phyloP scores from a whole-genome alignment of 2,113 vertebrate genomes.

The Pyrgilauda ruficollis region DNA sequence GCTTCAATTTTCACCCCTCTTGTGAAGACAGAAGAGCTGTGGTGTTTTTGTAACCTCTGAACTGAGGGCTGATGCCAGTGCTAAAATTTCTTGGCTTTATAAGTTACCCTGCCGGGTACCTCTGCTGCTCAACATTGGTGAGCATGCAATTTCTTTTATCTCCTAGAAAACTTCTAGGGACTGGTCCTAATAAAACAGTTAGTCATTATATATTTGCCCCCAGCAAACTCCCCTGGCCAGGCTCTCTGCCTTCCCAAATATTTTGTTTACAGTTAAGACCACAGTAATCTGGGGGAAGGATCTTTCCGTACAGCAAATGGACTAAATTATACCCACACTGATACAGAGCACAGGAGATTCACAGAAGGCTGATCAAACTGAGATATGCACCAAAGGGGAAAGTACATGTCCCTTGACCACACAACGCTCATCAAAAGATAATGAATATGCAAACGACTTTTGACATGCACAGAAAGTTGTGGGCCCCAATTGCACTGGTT shows the following conservation, averaged over 20 bases:
- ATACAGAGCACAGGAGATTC: neutral
- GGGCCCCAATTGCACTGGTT: neutral
- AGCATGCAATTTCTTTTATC: neutral
- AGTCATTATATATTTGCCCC: neutral
- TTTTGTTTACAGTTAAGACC: neutral
- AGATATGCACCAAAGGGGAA: neutral
- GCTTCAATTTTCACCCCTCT: neutral
- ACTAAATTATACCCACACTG: neutral
- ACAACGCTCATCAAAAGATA: neutral
- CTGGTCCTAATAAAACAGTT: neutral
- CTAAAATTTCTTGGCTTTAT: neutral
- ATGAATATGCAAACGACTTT: conserved; percentile 28
- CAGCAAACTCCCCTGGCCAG: neutral
- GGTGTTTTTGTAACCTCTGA: neutral
- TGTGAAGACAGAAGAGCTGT: neutral
- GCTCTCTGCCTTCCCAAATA: neutral
- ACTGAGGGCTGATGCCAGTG: neutral
- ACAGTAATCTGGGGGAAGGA: neutral
- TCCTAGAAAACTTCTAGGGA: neutral
- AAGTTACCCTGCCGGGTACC: neutral
- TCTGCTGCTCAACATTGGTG: fast-evolving
- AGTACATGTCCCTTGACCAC: conserved; percentile 18
- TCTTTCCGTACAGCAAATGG: neutral
- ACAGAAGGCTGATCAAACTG: conserved; percentile 17
- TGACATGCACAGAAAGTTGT: neutral